phyloP scores from a whole-genome alignment of 2,888 invertebrate species.

The Beris morrisii region DNA sequence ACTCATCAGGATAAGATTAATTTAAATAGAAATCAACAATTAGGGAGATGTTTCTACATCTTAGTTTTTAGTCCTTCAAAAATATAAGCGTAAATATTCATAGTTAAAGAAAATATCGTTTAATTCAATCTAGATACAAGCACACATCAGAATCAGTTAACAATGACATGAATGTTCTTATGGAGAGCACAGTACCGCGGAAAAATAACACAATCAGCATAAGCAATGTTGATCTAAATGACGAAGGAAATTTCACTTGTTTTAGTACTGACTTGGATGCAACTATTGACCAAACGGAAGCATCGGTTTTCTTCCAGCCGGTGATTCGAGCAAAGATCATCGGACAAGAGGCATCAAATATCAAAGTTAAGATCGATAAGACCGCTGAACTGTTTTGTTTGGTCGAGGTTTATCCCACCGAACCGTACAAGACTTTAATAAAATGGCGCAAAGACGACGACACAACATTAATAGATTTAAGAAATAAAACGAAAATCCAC shows the following conservation, averaged over 20 bases:
- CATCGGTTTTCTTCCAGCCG: constrained; percentile 52
- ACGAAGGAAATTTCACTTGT: constrained; percentile 66
- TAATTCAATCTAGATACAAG: constrained; percentile 42
- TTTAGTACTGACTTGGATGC: constrained; percentile 52
- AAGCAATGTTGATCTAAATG: constrained; percentile 59
- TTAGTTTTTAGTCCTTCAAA: no score
- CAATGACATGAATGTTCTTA: constrained; percentile 32
- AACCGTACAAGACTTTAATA: constrained; percentile 46
- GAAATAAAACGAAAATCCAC: constrained; percentile 52
- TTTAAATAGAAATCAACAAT: no score
- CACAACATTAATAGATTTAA: constrained; percentile 47
- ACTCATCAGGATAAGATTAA: no score
- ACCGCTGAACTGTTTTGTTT: constrained; percentile 60
- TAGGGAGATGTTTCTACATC: no score
- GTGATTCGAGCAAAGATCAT: constrained; percentile 59
- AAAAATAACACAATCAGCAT: constrained; percentile 55
- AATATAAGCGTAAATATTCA: no score
- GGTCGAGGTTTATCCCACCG: constrained; percentile 64
- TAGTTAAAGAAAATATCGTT: constrained; percentile 6
- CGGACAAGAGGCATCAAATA: constrained; percentile 52
- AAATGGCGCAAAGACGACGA: constrained; percentile 62
- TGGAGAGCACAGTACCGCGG: constrained; percentile 22
- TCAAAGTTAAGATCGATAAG: constrained; percentile 60
- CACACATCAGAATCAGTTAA: constrained; percentile 18
- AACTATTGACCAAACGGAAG: constrained; percentile 50